Base-by-base conservation (phyloP, 2,113 vertebrate genomes). In the Electrona antarctica region DNA sequence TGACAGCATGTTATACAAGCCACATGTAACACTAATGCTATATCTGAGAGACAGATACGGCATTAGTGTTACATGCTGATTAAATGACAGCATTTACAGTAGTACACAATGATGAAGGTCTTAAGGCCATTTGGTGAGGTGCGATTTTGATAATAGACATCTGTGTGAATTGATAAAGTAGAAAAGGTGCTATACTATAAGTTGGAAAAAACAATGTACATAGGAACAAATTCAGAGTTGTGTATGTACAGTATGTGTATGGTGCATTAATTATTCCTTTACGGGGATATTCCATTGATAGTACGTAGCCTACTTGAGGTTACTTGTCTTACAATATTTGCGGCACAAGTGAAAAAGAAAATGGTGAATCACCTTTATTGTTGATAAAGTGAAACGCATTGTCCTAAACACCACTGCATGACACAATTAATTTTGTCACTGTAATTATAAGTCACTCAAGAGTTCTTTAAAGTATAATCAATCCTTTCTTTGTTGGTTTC, bases 31-130 rank as follows among this genome's bases (percentile, higher is more conserved):
- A 66, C 41, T 51, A 70, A 78, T 63, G 59, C 46, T 14, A 60
- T 28, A 69, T 69, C 50, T 78, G 14, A 45, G 68, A 55, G 59
- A 59, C 7, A 21, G 65, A 66, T 55, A 66, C n/a, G 11, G 12
- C n/a, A 52, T 45, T 71, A 64, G 14, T 11, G 8, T 46, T 64
- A 52, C 7, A 21, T 41, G 49, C 48, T 54, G 60, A 62, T 73
- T 11, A 59, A 8, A 33, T 55, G 4, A n/a, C 51, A 54, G 6
- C 8, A n/a, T 64, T 8, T 9, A 59, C 14, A 28, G 14, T 41
- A 28, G 14, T 41, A 10, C 52, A 58, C 56, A 58, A 33, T 48
- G 15, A 21, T 29, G 12, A 62, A 51, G 49, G 51, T 13, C 51
- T n/a, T 54, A 54, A 13, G n/a, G 10, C 21, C 21, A 4, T 28